Base-by-base conservation (phyloP, 1,140 invertebrate species). In the Scylla paramamosain region DNA sequence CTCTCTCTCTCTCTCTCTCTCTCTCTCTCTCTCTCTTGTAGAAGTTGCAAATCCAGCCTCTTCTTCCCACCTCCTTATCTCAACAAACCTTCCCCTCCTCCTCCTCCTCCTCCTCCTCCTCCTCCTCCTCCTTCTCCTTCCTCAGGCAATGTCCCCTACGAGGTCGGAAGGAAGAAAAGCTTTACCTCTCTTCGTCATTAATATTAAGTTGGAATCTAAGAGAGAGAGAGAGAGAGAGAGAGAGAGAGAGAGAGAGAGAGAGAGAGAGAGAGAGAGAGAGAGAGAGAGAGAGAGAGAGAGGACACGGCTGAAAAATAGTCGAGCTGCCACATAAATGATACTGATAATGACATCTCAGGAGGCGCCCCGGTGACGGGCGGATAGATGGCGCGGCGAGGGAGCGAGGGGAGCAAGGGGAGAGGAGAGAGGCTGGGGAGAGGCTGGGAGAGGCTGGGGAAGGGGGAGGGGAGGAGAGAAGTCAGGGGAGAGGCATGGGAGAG, bases 331-430 rank as follows among this genome's bases (percentile, higher is more conserved):
- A 67, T 95, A 95, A 95, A 95, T 92, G 94, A 88, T 95, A 82
- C 94, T 95, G 94, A 95, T 95, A 95, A 95, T 95, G 94, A 95
- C 94, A 92, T 95, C 94, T 95, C 94, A 32, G 31, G 94, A 95
- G 94, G 91, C 48, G 20, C 25, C 77, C 4, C 20, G 3, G 29
- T 92, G 82, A 95, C 94, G 91, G 46, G 52, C 46, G 45, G 91
- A 95, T 92, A 92, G 90, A 87, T 92, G 92, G 95, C 29, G 91
- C 31, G 91, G 20, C 28, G 91, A 91, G 84, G 16, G 88, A 89
- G 39, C 4, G 28, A 20, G 8, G 87, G 39, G 28, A 25, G n/a
- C 86, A 48, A 59, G 25, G 25, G 52, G 48, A 48, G 90, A 59
- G 31, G 14, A 84, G 14, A 45, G 28, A 39, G 39, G 39, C n/a